Evolutionary conservation across 2,888 invertebrate species (phyloP), one percentile per base, ranked within the genome.

Genomic region (Daptonema setosum): DNA sequence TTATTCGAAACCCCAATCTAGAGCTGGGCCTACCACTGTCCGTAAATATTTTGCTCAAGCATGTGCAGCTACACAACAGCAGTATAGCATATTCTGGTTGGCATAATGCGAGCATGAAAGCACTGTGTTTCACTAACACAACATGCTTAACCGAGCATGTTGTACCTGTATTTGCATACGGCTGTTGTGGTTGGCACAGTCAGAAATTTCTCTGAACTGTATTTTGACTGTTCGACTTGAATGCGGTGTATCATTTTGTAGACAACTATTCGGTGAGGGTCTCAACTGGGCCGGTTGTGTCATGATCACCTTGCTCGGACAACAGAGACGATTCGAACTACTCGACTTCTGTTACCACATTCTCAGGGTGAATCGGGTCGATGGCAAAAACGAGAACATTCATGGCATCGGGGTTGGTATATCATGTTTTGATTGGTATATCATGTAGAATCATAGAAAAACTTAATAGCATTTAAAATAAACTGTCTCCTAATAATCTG

Each of bases 261-360:
- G 87, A 71, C 90, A 95, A 74, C 75, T 95, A 61, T 97, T 91
- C 75, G 97, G 97, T 11, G 97, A 97, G 74, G 95, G 95, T 0
- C 77, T 97, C 0, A 88, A 95, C 73, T 97, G 95, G 95, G 95
- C 93, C 2, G 95, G 93, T 0, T 91, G 93, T 72, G 83, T 90
- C 17, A 86, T 97, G 78, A 87, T 97, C 60, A 83, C 87, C 1
- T 77, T 97, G 48, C 77, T 97, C 43, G 88, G 88, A 0, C 95
- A 97, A 69, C 91, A 95, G 75, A 77, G 88, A 52, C 78, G 93
- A 59, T 97, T 95, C 73, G 93, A 97, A 71, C 88, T 90, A 1
- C 78, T 95, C 50, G 97, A 97, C 77, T 95, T 95, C 77, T 91
- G 88, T 74, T 97, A 97, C 75, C 95, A 97, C 73, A 85, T 97